Percentiles rank a stretch among this genome's conserved stretches.
Evolutionary conservation across 2,888 invertebrate species (phyloP).

Genomic region (Acrobasis repandana): DNA sequence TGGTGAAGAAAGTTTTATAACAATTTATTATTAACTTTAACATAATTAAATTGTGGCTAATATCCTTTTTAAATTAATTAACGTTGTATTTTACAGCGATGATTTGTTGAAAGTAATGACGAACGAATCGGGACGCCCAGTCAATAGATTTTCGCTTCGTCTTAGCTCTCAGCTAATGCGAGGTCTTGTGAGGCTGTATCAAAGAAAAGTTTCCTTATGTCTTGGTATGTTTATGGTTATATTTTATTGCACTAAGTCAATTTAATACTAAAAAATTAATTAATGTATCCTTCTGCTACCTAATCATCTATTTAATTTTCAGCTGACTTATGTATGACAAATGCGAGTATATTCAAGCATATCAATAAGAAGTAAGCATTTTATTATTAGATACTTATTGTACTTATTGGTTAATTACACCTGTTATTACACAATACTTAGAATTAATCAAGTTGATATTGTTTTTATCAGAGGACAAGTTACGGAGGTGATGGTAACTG

Average conservation of each 20-base stretch:
- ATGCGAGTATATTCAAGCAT: constrained; percentile 59
- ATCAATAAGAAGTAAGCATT: constrained; percentile 64
- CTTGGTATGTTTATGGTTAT: constrained; percentile 48
- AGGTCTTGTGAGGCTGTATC: constrained; percentile 66
- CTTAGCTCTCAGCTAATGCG: constrained; percentile 70
- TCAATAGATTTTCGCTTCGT: constrained; percentile 67
- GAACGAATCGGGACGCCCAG: constrained; percentile 66
- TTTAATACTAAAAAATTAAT: too few relatives aligned
- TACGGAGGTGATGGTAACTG: constrained; percentile 32
- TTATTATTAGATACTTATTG: too few relatives aligned
- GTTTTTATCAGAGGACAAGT: constrained; percentile 39
- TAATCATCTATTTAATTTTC: constrained; percentile 35
- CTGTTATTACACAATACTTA: too few relatives aligned
- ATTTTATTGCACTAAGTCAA: neutral
- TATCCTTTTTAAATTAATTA: neutral
- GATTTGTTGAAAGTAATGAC: constrained; percentile 62
- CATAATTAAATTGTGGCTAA: too few relatives aligned
- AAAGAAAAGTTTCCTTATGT: constrained; percentile 59
- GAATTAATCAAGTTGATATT: neutral
- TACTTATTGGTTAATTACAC: too few relatives aligned
- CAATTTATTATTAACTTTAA: constrained; percentile 2
- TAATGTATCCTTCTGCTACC: neutral
- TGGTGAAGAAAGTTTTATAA: constrained; percentile 46
- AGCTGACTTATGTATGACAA: constrained; percentile 71
- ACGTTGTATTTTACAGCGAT: constrained; percentile 50